phyloP scores from a whole-genome alignment of 2,888 invertebrate genomes.

The Mythimna ferrago region DNA sequence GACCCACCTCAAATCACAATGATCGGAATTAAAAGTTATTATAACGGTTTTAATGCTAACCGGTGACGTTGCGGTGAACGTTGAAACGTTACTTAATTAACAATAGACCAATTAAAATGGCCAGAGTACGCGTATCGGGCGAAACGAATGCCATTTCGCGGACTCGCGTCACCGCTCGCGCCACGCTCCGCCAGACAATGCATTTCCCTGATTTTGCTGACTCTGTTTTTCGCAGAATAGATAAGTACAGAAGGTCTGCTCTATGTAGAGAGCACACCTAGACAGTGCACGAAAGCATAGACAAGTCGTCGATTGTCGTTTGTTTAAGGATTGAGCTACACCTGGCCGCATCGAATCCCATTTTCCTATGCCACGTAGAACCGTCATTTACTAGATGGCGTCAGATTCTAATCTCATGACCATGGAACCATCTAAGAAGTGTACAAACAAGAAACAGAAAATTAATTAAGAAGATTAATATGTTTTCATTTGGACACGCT shows the following conservation, averaged over 20 bases:
- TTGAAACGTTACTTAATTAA: constrained; percentile 90
- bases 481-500: no score
- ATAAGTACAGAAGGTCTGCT: constrained; percentile 28
- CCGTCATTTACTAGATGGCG: no score
- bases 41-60: constrained; percentile 78
- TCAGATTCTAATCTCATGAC: no score
- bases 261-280: neutral
- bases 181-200: constrained; percentile 84
- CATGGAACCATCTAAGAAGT: no score
- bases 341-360: no score
- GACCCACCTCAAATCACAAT: constrained; percentile 62
- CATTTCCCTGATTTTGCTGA: constrained; percentile 87
- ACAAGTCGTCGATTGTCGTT: neutral
- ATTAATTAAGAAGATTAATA: no score
- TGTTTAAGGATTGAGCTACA: neutral
- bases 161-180: constrained; percentile 70
- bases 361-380: no score
- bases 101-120: constrained; percentile 90
- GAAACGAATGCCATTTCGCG: constrained; percentile 85
- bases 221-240: constrained; percentile 74
- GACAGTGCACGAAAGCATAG: neutral
- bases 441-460: no score
- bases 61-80: constrained; percentile 81
- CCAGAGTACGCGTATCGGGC: constrained; percentile 79
- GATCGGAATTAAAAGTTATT: constrained; percentile 76